Evolutionary conservation across 2,888 invertebrate genomes (phyloP), one percentile per base, ranked within the genome.

Genomic region (Melinopterus prodromus): DNA sequence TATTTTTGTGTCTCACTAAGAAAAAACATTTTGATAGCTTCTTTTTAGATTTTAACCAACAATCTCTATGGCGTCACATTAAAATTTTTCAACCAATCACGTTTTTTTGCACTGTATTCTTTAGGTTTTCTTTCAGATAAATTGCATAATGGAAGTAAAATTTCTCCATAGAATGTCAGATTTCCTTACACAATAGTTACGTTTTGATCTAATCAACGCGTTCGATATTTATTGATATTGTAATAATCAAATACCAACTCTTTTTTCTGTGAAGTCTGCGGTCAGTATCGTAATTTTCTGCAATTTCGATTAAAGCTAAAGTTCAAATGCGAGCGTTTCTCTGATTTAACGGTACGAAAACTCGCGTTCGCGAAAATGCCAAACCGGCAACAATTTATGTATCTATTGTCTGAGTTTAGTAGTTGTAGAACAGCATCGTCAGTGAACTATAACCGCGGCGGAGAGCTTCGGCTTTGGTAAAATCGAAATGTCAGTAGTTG

Each of bases 381-480:
- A 78, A 78, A 80, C 76, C 77, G 76, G 74, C 77, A 69, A 79
- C 80, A 83, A 83, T 84, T 84, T 84, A 84, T 83, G 83, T 79
- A 71, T 80, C 84, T 80, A 84, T 84, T 84, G 84, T 84, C 81
- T 83, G 76, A 80, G 53, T 53, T 53, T 53, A 53, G 53, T 53
- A 53, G 53, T 53, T 53, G 53, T 53, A 82, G 79, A 81, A 81
- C 80, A 74, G 74, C 77, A 82, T 81, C 82, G 82, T 84, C 84
- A 84, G 80, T 84, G 83, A 84, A 84, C 84, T 84, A 84, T 84
- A 84, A 84, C 84, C 84, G 79, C 81, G 83, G 82, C 80, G 82
- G 80, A 80, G 82, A 81, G 80, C 26, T 26, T 26, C 3, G 26
- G 79, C 80, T 80, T 82, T 80, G 82, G 79, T 81, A 82, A 80